These are phyloP conservation scores for Palaemon carinicauda DNA, from an alignment of 1,140 invertebrate species.

Conservation along the genomic window DNA sequence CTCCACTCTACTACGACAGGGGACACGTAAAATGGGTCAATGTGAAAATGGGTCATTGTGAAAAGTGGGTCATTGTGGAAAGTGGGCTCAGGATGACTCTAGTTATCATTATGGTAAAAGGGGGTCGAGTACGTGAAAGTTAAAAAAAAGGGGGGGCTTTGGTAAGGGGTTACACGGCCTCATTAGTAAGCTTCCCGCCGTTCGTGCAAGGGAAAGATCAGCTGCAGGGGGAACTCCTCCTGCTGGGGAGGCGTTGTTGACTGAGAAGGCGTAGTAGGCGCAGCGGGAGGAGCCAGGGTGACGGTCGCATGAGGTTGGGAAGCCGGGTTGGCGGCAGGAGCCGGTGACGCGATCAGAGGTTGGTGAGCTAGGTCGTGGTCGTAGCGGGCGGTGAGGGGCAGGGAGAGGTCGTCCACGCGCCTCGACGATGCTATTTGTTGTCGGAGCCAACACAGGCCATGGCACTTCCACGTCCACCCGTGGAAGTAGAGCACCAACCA, in stretches of 20 bases:
- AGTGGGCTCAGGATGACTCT: too few species aligned
- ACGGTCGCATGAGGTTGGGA: background rate
- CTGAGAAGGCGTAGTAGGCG: background rate
- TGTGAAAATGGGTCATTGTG: too few species aligned
- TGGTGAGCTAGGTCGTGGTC: conserved; percentile 38
- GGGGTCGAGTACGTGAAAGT: background rate
- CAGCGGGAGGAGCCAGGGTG: background rate
- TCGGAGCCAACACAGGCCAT: conserved; percentile 32
- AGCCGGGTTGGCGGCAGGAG: background rate
- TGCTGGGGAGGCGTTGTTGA: background rate
- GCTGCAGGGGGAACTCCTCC: conserved; percentile 44
- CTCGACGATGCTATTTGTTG: background rate
- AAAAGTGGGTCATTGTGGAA: too few species aligned
- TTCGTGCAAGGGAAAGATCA: conserved; percentile 29
- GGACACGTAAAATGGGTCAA: too few species aligned
- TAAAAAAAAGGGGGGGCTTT: too few species aligned
- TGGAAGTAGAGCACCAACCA: conserved; percentile 51
- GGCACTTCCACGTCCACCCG: conserved; percentile 36
- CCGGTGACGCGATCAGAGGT: conserved; percentile 9
- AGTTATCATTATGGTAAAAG: too few species aligned
- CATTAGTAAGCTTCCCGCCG: conserved; percentile 34
- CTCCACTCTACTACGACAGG: too few species aligned
- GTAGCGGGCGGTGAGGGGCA: conserved; percentile 36
- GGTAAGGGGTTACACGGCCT: background rate
- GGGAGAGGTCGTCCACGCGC: conserved; percentile 32